Base-by-base conservation (phyloP, 2,888 invertebrate species). In the Lycaena phlaeas region DNA sequence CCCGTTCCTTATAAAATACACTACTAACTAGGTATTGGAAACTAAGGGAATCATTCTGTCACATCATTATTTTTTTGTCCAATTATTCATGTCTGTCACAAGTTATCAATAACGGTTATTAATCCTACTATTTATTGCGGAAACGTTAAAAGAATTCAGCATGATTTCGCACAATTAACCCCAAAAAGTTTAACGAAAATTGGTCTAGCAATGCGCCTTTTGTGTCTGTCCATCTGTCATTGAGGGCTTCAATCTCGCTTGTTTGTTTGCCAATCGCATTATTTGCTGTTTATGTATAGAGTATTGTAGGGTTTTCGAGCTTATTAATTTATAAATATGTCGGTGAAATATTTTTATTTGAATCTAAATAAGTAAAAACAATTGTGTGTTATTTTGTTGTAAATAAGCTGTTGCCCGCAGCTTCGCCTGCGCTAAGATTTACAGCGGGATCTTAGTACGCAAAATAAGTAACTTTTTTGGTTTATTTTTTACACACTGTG, bases 151-250 rank as follows among this genome's bases (percentile, higher is more conserved):
- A 43, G 41, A 38, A 42, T 22, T n/a, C n/a, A n/a, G 30, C 28
- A 57, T 81, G 79, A 79, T 65, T 70, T 66, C 64, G 78, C 69
- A 67, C 63, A 71, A 76, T 65, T 72, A 66, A 70, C 78, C 79
- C 68, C 58, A 58, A 61, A 64, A 56, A 52, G 52, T 59, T 46
- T 64, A 61, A 62, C 65, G 58, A 53, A 49, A 65, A 77, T 73
- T 72, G 68, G 56, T 47, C 57, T 49, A 57, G 71, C 79, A 78
- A 79, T 74, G 64, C 59, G 55, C 55, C 53, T 54, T 68, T 78
- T 78, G 73, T 78, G 52, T 59, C 25, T 7, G 31, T 54, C 70
- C 82, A 82, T 81, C 79, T 84, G 81, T 81, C 81, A 73, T 61
- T 65, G 67, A 63, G 66, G 67, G 66, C 62, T 68, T 64, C 70